phyloP scores from a whole-genome alignment of 2,797 vertebrate genomes.

The Sebastes kiyomatsui region DNA sequence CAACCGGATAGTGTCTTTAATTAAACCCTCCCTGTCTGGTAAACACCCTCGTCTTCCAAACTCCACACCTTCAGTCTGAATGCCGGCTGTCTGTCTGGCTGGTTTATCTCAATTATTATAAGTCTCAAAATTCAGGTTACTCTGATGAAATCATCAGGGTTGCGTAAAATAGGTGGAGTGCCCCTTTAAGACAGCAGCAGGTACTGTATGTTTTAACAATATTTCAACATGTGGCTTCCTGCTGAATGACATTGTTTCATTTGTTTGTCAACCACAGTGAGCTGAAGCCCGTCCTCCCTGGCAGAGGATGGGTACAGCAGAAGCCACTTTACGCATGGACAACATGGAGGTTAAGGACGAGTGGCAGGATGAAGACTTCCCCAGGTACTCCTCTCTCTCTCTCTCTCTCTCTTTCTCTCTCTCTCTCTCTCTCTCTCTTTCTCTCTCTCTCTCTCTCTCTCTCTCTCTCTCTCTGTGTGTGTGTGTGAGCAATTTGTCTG shows the following conservation, averaged over 20 bases:
- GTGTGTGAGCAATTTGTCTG: constrained; percentile 8
- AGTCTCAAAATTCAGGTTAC: not conserved
- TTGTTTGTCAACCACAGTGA: constrained; percentile 48
- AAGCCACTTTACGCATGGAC: constrained; percentile 93
- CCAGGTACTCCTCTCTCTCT: constrained; percentile 79
- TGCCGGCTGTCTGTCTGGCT: not conserved
- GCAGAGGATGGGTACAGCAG: constrained; percentile 90
- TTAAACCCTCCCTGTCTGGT: not conserved
- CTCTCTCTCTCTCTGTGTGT: not conserved
- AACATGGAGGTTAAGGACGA: constrained; percentile 92
- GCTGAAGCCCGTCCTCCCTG: constrained; percentile 53
- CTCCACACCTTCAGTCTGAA: constrained; percentile 22
- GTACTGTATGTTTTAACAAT: not conserved
- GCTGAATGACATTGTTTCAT: not conserved
- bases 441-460: not conserved
- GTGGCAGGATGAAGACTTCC: constrained; percentile 94
- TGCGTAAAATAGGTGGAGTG: constrained; percentile 20
- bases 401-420: not conserved
- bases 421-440: not conserved
- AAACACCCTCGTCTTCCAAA: constrained; percentile 3
- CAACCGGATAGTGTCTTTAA: not conserved
- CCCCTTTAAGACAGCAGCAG: not conserved
- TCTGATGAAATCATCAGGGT: not conserved
- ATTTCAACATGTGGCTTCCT: not conserved
- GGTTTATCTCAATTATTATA: not conserved